Evolutionary conservation across 2,797 vertebrate species (phyloP).

Genomic region (Acanthurus tractus): DNA sequence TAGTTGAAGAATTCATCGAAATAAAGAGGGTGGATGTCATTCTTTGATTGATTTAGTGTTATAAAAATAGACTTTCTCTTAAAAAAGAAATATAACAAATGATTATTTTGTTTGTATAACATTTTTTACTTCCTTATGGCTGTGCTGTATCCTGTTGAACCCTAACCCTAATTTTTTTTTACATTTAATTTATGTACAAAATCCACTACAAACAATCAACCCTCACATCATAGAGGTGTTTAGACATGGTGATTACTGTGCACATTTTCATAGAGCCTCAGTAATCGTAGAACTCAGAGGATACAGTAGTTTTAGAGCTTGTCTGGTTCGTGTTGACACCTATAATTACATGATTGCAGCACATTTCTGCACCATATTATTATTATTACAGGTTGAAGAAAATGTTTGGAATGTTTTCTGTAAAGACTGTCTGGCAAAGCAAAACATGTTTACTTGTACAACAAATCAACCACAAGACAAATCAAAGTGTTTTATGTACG

Average conservation of each 20-base stretch:
- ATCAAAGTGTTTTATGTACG: too few relatives aligned
- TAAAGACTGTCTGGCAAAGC: not conserved
- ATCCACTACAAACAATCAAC: not conserved
- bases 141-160: not conserved
- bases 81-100: too few relatives aligned
- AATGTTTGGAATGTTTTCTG: slow-evolving; percentile 67
- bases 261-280: not conserved
- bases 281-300: not conserved
- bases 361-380: not conserved
- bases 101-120: too few relatives aligned
- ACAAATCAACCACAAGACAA: not conserved
- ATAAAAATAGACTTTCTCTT: too few relatives aligned
- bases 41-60: not conserved
- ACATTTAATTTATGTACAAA: not conserved
- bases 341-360: slow-evolving; percentile 43
- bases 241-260: not conserved
- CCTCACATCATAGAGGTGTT: not conserved
- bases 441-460: not conserved
- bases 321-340: slow-evolving; percentile 22
- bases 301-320: not conserved
- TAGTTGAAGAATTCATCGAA: not conserved
- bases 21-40: not conserved
- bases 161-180: not conserved
- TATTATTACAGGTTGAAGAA: slow-evolving; percentile 52
- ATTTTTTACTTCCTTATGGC: not conserved